Conservation (phyloP, 1,140 invertebrate species). For the Trichonephila clavipes region DNA sequence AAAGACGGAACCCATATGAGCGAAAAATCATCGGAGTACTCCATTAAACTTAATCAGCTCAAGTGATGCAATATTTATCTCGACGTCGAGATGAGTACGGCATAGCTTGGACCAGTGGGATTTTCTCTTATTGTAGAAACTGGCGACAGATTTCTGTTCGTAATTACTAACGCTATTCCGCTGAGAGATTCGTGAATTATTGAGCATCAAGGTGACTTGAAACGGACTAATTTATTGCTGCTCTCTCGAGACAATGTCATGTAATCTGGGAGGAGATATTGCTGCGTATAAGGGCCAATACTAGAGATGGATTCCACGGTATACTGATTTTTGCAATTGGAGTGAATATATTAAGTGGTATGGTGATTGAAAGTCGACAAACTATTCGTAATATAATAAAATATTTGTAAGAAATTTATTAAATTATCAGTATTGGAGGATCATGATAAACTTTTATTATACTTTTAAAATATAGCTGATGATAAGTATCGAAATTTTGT, state of each 20-base stretch:
- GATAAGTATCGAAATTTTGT: too few relatives aligned
- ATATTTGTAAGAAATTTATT: not conserved
- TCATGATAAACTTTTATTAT: not conserved
- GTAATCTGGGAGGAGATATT: slow-evolving; percentile 37
- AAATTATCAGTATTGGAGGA: not conserved
- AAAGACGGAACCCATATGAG: slow-evolving; percentile 5
- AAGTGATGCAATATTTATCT: slow-evolving; percentile 71
- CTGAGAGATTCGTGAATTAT: slow-evolving; percentile 51
- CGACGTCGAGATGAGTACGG: not conserved
- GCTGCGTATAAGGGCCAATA: not conserved
- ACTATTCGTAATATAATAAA: not conserved
- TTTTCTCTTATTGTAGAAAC: slow-evolving; percentile 37
- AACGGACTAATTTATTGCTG: slow-evolving; percentile 70
- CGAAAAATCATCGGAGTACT: slow-evolving; percentile 24
- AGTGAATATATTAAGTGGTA: not conserved
- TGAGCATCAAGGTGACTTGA: slow-evolving; percentile 63
- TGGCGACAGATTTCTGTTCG: slow-evolving; percentile 67
- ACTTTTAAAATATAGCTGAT: too few relatives aligned
- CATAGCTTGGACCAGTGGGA: not conserved
- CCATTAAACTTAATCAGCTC: slow-evolving; percentile 71
- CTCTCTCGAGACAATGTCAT: slow-evolving; percentile 14
- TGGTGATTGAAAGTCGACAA: not conserved
- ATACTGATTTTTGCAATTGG: slow-evolving; percentile 7
- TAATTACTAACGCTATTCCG: slow-evolving; percentile 51
- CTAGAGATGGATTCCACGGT: slow-evolving; percentile 7